Conservation (phyloP, 2,797 vertebrate genomes). For the Danionella dracula region DNA sequence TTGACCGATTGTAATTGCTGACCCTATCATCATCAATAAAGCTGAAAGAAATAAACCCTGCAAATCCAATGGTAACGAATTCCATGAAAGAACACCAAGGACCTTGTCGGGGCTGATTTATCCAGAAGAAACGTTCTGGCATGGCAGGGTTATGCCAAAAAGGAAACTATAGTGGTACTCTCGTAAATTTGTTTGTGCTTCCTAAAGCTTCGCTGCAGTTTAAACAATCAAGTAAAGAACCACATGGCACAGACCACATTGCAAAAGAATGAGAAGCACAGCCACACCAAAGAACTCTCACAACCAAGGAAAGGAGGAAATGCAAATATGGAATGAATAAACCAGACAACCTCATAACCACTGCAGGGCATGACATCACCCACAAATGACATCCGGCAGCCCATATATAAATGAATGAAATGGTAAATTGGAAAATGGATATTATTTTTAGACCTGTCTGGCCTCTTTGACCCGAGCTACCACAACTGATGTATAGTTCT, state of each 20-base stretch:
- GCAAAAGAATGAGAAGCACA: slow-evolving; percentile 31
- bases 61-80: background rate
- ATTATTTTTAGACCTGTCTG: slow-evolving; percentile 21
- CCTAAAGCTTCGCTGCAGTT: slow-evolving; percentile 5
- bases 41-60: background rate
- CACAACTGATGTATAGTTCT: slow-evolving; percentile 14
- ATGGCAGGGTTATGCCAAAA: background rate
- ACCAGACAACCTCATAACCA: slow-evolving; percentile 33
- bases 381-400: slow-evolving; percentile 32
- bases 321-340: slow-evolving; percentile 23
- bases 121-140: background rate
- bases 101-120: background rate
- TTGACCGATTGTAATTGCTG: too few relatives aligned
- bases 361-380: slow-evolving; percentile 25
- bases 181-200: slow-evolving; percentile 11
- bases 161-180: background rate
- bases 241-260: slow-evolving; percentile 17
- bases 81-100: background rate
- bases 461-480: slow-evolving; percentile 3
- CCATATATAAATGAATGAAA: slow-evolving; percentile 36
- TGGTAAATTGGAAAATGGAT: slow-evolving; percentile 29
- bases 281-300: slow-evolving; percentile 27
- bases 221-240: slow-evolving; percentile 15
- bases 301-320: slow-evolving; percentile 4
- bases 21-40: background rate